Evolutionary conservation across 1,140 invertebrate genomes (phyloP), one percentile per base, ranked within the genome.

Genomic region (Sminthurides bifidus): DNA sequence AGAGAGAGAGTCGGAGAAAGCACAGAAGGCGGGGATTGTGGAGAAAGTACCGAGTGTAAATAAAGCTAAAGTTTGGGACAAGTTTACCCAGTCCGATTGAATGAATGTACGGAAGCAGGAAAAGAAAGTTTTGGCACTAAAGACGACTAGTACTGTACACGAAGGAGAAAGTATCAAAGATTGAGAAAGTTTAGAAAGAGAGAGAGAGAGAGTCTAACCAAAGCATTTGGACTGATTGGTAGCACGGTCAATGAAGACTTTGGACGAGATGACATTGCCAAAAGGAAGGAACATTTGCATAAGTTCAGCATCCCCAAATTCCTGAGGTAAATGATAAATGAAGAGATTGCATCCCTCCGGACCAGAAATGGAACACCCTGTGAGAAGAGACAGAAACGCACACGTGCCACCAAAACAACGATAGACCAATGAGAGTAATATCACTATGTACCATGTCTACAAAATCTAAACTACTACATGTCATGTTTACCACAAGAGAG

Each of bases 151-250:
- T 45, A 2, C 12, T 4, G 44, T 50, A 15, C 14, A 45, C 10
- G 14, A 26, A 41, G n/a, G 38, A 17, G n/a, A 41, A 41, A 41
- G 5, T 41, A 21, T 41, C 19, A 43, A 43, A 29, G 33, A 24
- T 37, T 3, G 6, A 30, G 24, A 44, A 21, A 53, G 14, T 23
- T n/a, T 40, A 48, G 27, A 45, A 26, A 43, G 14, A 56, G 31
- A 45, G 23, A 43, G 37, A 52, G 54, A 45, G 29, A 41, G 24
- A n/a, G 43, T 24, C 83, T 82, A 78, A 98, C 95, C 95, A 76
- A 98, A 98, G 79, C 95, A 98, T 82, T 98, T 98, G 80, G 92
- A 97, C 75, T 98, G 94, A 78, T 98, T 98, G 65, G 95, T 99
- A 69, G 93, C 94, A 66, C 94, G 83, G 74, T 98, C 95, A 68